Conservation (phyloP, 2,888 invertebrate genomes). For the Cerceris ruficornis region DNA sequence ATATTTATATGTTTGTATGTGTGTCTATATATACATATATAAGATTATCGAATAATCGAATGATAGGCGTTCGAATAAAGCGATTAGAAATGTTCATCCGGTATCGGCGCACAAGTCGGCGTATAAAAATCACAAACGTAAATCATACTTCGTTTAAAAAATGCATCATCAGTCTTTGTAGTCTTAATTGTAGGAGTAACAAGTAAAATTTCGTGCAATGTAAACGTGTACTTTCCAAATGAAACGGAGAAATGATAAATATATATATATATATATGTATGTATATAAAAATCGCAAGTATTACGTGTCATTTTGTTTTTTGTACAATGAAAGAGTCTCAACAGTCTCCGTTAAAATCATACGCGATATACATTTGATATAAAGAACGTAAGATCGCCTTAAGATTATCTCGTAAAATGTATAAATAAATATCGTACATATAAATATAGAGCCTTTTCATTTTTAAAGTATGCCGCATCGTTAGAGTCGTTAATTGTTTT, state of each 20-base stretch:
- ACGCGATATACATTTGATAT: not conserved
- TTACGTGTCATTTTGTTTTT: not conserved
- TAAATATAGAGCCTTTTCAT: not conserved
- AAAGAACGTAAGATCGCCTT: not conserved
- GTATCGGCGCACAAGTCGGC: not conserved
- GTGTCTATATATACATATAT: not conserved
- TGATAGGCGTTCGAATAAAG: no score
- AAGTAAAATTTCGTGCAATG: constrained; percentile 31
- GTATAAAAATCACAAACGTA: constrained; percentile 2
- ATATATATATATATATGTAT: not conserved
- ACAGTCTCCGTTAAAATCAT: not conserved
- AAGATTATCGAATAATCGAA: no score
- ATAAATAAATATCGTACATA: constrained; percentile 25
- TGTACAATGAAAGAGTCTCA: not conserved
- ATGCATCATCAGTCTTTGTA: constrained; percentile 42
- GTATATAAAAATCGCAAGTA: no score
- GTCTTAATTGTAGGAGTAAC: constrained; percentile 37
- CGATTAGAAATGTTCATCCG: not conserved
- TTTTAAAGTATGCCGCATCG: not conserved
- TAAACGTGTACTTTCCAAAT: constrained; percentile 9
- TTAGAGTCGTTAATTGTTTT: no score
- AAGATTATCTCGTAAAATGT: not conserved
- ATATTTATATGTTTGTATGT: constrained; percentile 31
- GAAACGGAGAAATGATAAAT: not conserved
- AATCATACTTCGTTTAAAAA: constrained; percentile 25